Base-by-base conservation (phyloP, 1,140 invertebrate species). In the Drosophila fuyamai region DNA sequence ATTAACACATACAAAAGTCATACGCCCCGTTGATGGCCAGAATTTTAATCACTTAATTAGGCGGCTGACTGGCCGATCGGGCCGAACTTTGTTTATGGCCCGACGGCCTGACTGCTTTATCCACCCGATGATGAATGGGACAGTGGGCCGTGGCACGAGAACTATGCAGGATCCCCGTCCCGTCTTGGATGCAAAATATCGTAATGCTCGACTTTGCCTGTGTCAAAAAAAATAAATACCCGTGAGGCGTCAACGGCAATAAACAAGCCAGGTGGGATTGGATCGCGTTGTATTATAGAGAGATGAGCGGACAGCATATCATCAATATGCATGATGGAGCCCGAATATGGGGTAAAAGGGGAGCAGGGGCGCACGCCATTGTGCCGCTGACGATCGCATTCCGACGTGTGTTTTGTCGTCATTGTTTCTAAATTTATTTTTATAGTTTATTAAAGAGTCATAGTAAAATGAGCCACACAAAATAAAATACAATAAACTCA, bases 1-100 rank as follows among this genome's bases (percentile, higher is more conserved):
- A 89, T 89, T 89, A 89, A 89, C 84, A 89, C 84, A 89, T 89
- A 89, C 84, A 89, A 89, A 75, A 89, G 80, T 89, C 84, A 89
- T 89, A 89, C 73, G 80, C 57, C 54, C 51, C 60, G 70, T 68
- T 68, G 81, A 53, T 60, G 85, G 51, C 32, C 77, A 84, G 84
- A 89, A 89, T 89, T 84, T 89, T 89, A 89, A 89, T 89, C 80
- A 80, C 84, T 89, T 89, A 89, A 89, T 89, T 89, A 89, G 80
- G 67, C 72, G 56, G 47, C 48, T 51, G 48, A 16, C 48, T 35
- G 29, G 29, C n/a, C 48, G 48, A 32, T 51, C 48, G 29, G 29
- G 54, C 76, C 65, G 50, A 77, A 65, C 76, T 88, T 88, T 65
- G 62, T 83, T 77, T 88, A 88, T 86, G 76, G 81, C 32, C 81